Evolutionary conservation across 1,140 invertebrate species (phyloP), one percentile per base, ranked within the genome.

Genomic region (Ylistrum balloti): DNA sequence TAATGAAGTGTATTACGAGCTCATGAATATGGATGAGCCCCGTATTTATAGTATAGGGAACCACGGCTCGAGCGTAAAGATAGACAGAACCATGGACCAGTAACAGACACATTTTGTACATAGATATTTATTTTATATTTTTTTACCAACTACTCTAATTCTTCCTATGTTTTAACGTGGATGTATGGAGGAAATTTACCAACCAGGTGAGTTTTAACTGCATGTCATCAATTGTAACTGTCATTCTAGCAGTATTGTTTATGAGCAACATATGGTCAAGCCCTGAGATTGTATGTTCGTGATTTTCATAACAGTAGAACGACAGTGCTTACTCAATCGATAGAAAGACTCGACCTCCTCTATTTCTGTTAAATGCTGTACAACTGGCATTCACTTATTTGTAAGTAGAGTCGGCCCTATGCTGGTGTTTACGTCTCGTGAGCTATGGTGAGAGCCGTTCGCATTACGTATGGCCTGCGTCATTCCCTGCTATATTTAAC

Each of bases 311-410:
- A 74, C 56, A 74, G 56, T 28, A 28, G 22, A 74, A 28, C 56
- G n/a, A 74, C 56, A 74, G 56, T 74, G 56, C n/a, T 28, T 74
- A 5, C 22, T 28, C 56, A 74, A 74, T 74, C 56, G 28, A 74
- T 74, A 74, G n/a, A 5, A n/a, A 74, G 5, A n/a, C 22, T 74
- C 56, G 17, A 28, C 56, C 56, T n/a, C n/a, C n/a, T 74, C 9
- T 74, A 74, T 74, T 74, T 74, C 56, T 74, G 56, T 74, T n/a
- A 28, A 74, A 28, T n/a, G n/a, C 22, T 74, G 11, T 17, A 74
- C 56, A 74, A 74, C 56, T 74, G 56, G 56, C 56, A 74, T 74
- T 74, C n/a, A 74, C 56, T 74, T 74, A 74, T n/a, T 74, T 74
- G 56, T 2, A 28, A 74, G 56, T 74, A 74, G 56, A 28, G 56